Base-by-base conservation (phyloP, 2,113 vertebrate species). In the Nematolebias whitei region DNA sequence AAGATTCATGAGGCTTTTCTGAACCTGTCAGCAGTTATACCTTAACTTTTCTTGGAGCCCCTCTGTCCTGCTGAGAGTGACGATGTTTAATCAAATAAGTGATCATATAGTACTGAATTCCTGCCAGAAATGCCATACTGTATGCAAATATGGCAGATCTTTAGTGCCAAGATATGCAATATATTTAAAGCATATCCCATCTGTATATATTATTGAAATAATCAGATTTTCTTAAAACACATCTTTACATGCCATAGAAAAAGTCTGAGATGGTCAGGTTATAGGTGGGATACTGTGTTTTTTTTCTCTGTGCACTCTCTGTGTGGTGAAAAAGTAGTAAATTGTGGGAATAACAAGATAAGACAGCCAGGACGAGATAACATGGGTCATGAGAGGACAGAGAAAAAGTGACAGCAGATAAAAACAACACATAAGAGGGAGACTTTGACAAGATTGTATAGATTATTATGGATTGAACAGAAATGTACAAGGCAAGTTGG, bases 61-160 rank as follows among this genome's bases (percentile, higher is more conserved):
- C 47, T n/a, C 15, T 65, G 69, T 80, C 65, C 65, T 78, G 81
- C 82, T 86, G 75, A 85, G 78, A 79, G 68, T 68, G 63, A 78
- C 79, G 68, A 59, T 76, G 85, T 90, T 90, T 89, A 89, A 92
- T 91, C 87, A 90, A 91, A 91, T 83, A 86, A 90, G 87, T 90
- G 86, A 86, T 86, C 71, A 35, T 82, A 89, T 75, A 85, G 70
- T 53, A 11, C 73, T 90, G 90, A 87, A 73, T 18, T 26, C 12
- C 45, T 71, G 83, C 91, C 90, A 91, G 74, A 81, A 63, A 51
- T 22, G 44, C 74, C 68, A 80, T 79, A 79, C 71, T 78, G 75
- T 68, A 88, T 90, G 86, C 74, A 89, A 90, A 92, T 86, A 59
- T 74, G 60, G 35, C 51, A 74, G 76, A 78, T 76, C 78, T 86